Evolutionary conservation across 92 coral and sea anemone genomes (phyloP), one percentile per base, ranked within the genome.

Genomic region (Plumapathes pennacea): DNA sequence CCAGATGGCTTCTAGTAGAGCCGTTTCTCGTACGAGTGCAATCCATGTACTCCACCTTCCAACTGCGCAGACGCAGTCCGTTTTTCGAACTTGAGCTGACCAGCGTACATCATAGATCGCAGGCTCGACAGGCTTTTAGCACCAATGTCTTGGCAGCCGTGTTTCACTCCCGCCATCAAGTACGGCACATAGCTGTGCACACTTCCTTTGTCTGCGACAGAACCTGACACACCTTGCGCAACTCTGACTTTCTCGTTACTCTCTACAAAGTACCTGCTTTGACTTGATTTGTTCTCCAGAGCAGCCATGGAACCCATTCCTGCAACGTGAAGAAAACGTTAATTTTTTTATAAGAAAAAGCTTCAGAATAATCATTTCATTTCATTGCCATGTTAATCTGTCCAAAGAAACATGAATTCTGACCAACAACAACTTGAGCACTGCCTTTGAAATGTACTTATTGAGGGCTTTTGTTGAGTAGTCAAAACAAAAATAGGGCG

Each of bases 81-180:
- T 68, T 73, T 94, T 47, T 94, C 99, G 50, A 94, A 94, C 78
- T 90, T 80, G 34, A 76, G 80, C 36, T 80, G 77, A 40, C 99
- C 99, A 50, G 78, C 74, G 87, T 94, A 89, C 94, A 86, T 89
- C 99, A 84, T 88, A 23, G 86, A 84, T 54, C 99, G 82, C 47
- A 90, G 67, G 10, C 57, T 47, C 0, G 88, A 63, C 20, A 94
- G 81, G 54, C 90, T 94, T 46, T 69, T 38, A 0, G 96, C 78
- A 4, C 99, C 99, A 70, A 94, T 94, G 46, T 94, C 99, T 50
- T 94, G 99, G 53, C 99, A 94, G 66, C 99, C 99, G 54, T 94
- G 99, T 54, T 94, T 83, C 21, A 94, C 70, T 22, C 99, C 99
- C 37, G 90, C 62, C 12, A 60, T 36, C 18, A 94, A 71, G 30